phyloP scores from a whole-genome alignment of 2,113 vertebrate species.

The Oncorhynchus mykiss region DNA sequence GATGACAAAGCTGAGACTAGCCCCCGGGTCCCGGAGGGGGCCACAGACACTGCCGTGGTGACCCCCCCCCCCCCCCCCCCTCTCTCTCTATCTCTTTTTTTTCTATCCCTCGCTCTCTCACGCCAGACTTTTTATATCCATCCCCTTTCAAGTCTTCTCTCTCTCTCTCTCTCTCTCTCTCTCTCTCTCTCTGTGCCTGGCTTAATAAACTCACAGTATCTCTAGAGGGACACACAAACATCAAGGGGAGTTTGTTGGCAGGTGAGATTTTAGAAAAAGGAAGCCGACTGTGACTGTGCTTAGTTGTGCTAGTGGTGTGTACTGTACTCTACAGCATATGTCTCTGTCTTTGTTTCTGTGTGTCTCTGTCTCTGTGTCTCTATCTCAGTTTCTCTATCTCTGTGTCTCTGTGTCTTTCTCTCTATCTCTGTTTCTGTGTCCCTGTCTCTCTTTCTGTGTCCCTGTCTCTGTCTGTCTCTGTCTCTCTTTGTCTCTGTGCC shows the following conservation, averaged over 20 bases:
- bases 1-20: conserved; percentile 97
- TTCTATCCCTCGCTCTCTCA: neutral
- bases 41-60: conserved; percentile 78
- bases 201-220: conserved; percentile 76
- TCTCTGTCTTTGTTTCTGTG: conserved; percentile 22
- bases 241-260: conserved; percentile 88
- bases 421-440: conserved; percentile 16
- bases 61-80: neutral
- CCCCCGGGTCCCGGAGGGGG: conserved; percentile 83
- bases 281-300: neutral
- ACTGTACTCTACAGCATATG: neutral
- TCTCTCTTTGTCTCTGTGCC: no score
- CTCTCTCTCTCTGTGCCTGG: conserved; percentile 34
- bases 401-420: no score
- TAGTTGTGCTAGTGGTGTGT: no score
- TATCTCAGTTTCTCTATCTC: neutral
- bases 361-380: conserved; percentile 22
- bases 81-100: neutral
- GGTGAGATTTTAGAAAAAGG: conserved; percentile 54
- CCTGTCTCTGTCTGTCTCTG: conserved; percentile 8
- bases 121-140: conserved; percentile 82
- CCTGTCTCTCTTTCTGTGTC: conserved; percentile 46
- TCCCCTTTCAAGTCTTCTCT: conserved; percentile 87
- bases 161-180: neutral
- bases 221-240: conserved; percentile 79